A percentile compares a stretch with the other conserved stretches of the same genome.
These are phyloP conservation scores for Scolopax mira DNA, from an alignment of 2,113 vertebrate genomes.

Conservation along the genomic window DNA sequence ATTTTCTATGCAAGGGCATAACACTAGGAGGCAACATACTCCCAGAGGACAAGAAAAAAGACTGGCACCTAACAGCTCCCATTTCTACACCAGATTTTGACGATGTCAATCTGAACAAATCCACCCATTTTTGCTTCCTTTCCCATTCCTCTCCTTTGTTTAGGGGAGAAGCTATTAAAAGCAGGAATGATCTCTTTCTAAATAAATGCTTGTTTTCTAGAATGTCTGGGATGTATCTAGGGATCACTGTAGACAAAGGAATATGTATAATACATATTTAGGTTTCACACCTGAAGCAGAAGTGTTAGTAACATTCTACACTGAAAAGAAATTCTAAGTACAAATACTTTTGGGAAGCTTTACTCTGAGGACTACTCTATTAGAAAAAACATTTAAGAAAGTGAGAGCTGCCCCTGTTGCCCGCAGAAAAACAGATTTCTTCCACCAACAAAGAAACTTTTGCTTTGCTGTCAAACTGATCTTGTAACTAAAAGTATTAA, in stretches of 20 bases:
- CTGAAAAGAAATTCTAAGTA: neutral
- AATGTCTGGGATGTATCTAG: rapidly evolving
- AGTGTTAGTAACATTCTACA: neutral
- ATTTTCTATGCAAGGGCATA: neutral
- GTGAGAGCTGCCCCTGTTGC: neutral
- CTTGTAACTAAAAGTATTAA: neutral
- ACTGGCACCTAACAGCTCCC: neutral
- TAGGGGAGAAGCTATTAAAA: neutral
- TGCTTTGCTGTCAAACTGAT: neutral
- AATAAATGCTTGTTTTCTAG: neutral
- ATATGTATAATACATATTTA: neutral
- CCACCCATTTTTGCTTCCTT: neutral
- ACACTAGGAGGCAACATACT: neutral
- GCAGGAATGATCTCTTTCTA: neutral
- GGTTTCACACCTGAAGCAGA: neutral
- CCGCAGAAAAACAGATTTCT: neutral
- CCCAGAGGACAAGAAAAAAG: neutral
- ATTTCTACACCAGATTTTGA: neutral
- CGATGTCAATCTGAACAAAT: neutral
- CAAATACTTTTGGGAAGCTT: neutral
- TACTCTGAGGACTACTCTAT: neutral
- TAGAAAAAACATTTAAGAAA: neutral
- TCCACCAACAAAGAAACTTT: neutral
- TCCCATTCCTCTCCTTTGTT: neutral
- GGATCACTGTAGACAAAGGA: neutral